Evolutionary conservation across 2,113 vertebrate species (phyloP).

Genomic region (Myotis lucifugus): DNA sequence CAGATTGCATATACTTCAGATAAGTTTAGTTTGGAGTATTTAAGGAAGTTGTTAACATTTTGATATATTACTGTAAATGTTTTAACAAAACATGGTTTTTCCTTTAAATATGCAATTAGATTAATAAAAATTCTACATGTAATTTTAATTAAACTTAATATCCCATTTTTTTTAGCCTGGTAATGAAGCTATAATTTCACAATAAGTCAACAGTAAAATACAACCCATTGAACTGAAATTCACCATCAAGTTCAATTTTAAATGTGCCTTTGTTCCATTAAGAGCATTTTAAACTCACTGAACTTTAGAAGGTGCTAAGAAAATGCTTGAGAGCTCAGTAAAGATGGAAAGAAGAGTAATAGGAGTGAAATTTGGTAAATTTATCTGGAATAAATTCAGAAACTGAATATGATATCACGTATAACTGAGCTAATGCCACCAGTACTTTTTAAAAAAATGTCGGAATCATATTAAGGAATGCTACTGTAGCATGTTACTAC

Average conservation of each 20-base stretch:
- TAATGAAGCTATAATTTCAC: conserved; percentile 57
- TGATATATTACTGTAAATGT: conserved; percentile 1
- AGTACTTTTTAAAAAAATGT: not conserved
- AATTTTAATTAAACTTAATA: conserved; percentile 38
- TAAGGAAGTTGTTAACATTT: not conserved
- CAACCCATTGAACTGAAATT: conserved; percentile 60
- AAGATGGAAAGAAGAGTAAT: not conserved
- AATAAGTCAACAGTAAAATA: conserved; percentile 43
- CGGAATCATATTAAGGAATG: conserved; percentile 47
- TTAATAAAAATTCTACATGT: conserved; percentile 10
- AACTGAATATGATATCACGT: conserved; percentile 34
- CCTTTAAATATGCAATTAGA: conserved; percentile 12
- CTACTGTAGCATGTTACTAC: not conserved
- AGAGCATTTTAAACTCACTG: conserved; percentile 63
- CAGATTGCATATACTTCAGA: not conserved
- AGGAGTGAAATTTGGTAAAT: conserved; percentile 35
- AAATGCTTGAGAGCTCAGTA: conserved; percentile 45
- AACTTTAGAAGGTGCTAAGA: conserved; percentile 53
- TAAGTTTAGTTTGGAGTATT: not conserved
- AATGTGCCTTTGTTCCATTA: conserved; percentile 50
- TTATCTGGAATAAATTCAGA: conserved; percentile 56
- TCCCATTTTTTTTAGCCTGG: not conserved
- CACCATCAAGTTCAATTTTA: conserved; percentile 54
- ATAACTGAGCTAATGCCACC: conserved; percentile 2
- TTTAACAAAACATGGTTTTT: conserved; percentile 28